Evolutionary conservation across 2,113 vertebrate genomes (phyloP).

Genomic region (Tyto alba): DNA sequence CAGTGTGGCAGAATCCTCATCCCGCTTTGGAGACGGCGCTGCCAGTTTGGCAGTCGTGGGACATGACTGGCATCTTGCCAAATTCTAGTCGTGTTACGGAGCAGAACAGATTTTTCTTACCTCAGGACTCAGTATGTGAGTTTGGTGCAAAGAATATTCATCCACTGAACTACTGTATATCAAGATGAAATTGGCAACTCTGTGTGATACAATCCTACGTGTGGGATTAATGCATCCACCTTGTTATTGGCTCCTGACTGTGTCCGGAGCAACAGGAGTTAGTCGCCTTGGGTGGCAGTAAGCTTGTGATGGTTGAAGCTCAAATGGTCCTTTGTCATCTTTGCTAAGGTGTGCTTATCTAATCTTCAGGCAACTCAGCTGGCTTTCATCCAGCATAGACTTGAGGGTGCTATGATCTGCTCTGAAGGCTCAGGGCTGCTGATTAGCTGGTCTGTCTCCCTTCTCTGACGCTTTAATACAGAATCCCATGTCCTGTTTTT

Average conservation of each 20-base stretch:
- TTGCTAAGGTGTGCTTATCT: background rate
- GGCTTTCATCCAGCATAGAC: background rate
- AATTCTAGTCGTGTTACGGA: background rate
- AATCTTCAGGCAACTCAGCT: background rate
- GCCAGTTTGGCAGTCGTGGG: background rate
- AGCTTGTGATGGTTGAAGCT: background rate
- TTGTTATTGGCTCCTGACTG: background rate
- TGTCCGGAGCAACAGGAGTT: background rate
- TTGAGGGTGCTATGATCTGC: background rate
- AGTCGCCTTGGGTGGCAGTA: background rate
- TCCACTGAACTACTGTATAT: background rate
- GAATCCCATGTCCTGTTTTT: background rate
- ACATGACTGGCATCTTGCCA: background rate
- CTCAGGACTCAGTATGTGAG: background rate
- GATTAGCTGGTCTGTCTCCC: background rate
- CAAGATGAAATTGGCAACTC: background rate
- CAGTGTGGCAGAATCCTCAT: background rate
- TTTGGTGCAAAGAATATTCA: background rate
- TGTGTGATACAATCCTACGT: background rate
- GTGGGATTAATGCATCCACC: background rate
- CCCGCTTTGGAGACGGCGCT: background rate
- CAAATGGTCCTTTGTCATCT: background rate
- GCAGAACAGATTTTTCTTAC: conserved; percentile 26
- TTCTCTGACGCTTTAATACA: background rate
- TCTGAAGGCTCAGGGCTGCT: background rate